Conservation (phyloP, 2,113 vertebrate species). For the Chamaea fasciata region DNA sequence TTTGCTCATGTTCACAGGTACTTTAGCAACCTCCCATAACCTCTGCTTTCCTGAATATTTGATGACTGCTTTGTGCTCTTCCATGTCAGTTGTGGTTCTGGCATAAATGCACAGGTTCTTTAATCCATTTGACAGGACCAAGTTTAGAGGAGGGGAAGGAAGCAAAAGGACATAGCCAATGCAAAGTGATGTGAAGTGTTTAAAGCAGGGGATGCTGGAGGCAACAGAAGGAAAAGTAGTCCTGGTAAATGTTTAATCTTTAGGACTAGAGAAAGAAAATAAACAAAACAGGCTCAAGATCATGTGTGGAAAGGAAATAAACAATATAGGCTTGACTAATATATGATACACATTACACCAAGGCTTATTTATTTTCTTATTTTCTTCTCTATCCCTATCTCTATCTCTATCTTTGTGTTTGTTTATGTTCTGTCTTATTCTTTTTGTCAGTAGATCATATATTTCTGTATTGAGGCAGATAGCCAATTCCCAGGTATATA, state of each 20-base stretch:
- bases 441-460: background rate
- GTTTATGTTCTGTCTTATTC: background rate
- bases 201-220: slow-evolving; percentile 13
- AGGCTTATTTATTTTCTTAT: background rate
- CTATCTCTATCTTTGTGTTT: background rate
- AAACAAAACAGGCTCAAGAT: background rate
- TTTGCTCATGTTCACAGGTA: background rate
- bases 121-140: slow-evolving; percentile 19
- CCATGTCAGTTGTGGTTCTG: background rate
- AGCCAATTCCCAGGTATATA: background rate
- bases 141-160: background rate
- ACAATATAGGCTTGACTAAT: background rate
- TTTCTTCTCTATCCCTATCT: background rate
- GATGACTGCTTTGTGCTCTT: slow-evolving; percentile 6
- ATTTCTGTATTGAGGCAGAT: background rate
- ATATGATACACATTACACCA: background rate
- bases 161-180: background rate
- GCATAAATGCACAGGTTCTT: background rate
- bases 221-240: background rate
- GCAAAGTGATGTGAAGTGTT: background rate
- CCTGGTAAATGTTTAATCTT: slow-evolving; percentile 25
- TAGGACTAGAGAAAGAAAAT: background rate
- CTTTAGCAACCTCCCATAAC: background rate
- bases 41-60: slow-evolving; percentile 24
- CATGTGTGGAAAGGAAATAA: background rate